Base-by-base conservation (phyloP, 2,113 vertebrate species). In the Lontra canadensis region DNA sequence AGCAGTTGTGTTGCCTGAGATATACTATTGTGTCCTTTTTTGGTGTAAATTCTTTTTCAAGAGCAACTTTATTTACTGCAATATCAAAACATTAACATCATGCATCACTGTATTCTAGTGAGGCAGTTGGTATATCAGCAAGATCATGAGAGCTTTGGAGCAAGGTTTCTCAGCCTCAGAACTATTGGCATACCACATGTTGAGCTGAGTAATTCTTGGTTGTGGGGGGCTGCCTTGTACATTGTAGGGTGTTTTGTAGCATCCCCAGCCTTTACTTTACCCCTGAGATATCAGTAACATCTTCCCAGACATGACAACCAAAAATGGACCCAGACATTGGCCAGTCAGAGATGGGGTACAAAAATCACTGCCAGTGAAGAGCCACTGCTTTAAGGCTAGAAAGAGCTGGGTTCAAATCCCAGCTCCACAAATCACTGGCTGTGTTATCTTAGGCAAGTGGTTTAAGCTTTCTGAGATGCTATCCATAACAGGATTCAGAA, bases 401-500 rank as follows among this genome's bases (percentile, higher is more conserved):
- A 96, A 63, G 67, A n/a, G 76, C n/a, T 85, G 7, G 3, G 8
- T 52, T 85, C 49, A 57, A 69, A 91, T 93, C 25, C 29, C 26
- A 71, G 11, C n/a, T 88, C 31, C 4, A 14, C 6, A 47, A 29
- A 74, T 91, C 36, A 73, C 49, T 94, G 44, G 9, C 67, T 20
- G 67, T 57, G 25, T 42, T 76, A 79, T 76, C 20, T 80, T 74
- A 76, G 39, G 23, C 3, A 88, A 63, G n/a, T 59, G 4, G 47
- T 21, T 93, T 63, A 69, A 84, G 26, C 47, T 96, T 93, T 80
- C 63, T 95, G 61, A 92, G 9, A 96, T 69, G 94, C 7, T 55
- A 4, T 29, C 61, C 90, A 20, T 61, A 69, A 29, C n/a, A 9
- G 6, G 26, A 8, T 90, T 94, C 52, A 85, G 76, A 88, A 69